Conservation (phyloP, 2,113 vertebrate genomes). For the Panurus biarmicus region DNA sequence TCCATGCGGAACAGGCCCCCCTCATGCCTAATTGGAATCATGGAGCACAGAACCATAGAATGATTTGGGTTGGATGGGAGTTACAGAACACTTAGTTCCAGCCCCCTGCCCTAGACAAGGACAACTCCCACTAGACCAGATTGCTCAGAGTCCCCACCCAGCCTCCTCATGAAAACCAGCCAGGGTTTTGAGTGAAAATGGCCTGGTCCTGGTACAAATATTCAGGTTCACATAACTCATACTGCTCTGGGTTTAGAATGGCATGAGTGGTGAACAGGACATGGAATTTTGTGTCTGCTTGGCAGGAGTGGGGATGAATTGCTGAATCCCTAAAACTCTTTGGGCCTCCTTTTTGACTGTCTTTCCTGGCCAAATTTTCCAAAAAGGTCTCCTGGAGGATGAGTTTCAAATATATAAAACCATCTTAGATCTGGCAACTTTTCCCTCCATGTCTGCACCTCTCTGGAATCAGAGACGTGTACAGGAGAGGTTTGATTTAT, state of each 20-base stretch:
- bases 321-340: not conserved
- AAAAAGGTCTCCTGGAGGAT: not conserved
- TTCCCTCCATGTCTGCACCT: not conserved
- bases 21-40: fast-evolving
- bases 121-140: no score
- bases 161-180: not conserved
- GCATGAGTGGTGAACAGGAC: fast-evolving
- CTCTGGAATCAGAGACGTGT: not conserved
- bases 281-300: not conserved
- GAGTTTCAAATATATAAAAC: not conserved
- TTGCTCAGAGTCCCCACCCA: not conserved
- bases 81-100: not conserved
- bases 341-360: not conserved
- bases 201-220: not conserved
- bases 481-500: not conserved
- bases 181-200: not conserved
- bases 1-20: not conserved
- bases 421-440: not conserved
- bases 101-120: not conserved
- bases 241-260: not conserved
- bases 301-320: not conserved
- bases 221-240: not conserved
- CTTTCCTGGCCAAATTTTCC: not conserved
- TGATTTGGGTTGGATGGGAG: not conserved
- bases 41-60: not conserved